A percentile compares a stretch with the other conserved stretches of the same genome.
Evolutionary conservation across 35 echinoderm and acorn worm genomes (phyloP).

Genomic region (Diadema setosum): DNA sequence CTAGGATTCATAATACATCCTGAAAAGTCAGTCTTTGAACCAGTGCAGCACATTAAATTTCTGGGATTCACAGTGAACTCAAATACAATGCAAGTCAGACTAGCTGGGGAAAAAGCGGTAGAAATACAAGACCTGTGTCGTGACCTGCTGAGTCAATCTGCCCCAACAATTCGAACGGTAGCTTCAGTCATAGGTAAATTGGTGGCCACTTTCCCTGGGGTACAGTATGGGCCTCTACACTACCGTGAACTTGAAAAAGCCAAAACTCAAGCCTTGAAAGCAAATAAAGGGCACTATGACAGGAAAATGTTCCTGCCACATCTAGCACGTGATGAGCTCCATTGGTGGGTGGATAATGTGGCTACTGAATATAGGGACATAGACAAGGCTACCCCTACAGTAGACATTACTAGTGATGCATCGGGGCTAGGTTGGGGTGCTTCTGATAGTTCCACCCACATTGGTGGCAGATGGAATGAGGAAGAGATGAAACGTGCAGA

Average conservation of each 20-base stretch:
- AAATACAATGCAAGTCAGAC: not conserved
- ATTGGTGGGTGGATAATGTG: slow-evolving; percentile 46
- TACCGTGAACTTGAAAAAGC: slow-evolving; percentile 51
- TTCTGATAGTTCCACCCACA: not conserved
- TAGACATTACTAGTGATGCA: slow-evolving; percentile 47
- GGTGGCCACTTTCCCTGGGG: slow-evolving; percentile 44
- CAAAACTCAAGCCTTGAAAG: slow-evolving; percentile 16
- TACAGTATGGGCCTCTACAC: slow-evolving; percentile 14
- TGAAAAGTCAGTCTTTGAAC: slow-evolving; percentile 19
- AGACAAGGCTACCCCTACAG: not conserved
- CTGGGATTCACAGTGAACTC: slow-evolving; percentile 49
- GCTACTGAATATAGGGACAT: not conserved
- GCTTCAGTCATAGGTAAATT: slow-evolving; percentile 51
- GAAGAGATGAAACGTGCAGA: slow-evolving; percentile 10
- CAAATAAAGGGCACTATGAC: slow-evolving; percentile 58
- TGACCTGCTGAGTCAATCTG: not conserved
- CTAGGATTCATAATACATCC: slow-evolving; percentile 66
- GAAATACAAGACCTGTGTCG: slow-evolving; percentile 17
- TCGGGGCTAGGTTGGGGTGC: slow-evolving; percentile 57
- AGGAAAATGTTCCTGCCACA: slow-evolving; percentile 41
- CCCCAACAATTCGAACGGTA: slow-evolving; percentile 27
- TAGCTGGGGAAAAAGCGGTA: slow-evolving; percentile 4
- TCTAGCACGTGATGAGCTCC: slow-evolving; percentile 16
- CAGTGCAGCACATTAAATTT: slow-evolving; percentile 41
- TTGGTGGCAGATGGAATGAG: slow-evolving; percentile 52